Evolutionary conservation across 2,113 vertebrate species (phyloP).

Genomic region (Ailurus styani): DNA sequence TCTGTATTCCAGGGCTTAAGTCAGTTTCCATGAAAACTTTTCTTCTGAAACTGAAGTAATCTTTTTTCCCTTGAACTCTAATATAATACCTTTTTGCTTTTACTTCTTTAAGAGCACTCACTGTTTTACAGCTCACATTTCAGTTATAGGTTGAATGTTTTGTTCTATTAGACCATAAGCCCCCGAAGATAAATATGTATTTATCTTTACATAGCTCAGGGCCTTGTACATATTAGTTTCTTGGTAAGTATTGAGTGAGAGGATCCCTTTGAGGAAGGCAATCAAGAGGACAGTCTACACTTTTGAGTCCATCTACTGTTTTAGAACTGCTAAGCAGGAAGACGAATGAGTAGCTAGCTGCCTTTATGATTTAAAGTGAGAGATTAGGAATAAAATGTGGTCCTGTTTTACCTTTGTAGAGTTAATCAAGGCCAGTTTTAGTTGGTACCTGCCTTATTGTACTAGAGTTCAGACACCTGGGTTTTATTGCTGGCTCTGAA

Average conservation of each 20-base stretch:
- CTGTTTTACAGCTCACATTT: not conserved
- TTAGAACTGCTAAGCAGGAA: not conserved
- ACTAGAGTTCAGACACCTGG: not conserved
- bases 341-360: not conserved
- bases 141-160: not conserved
- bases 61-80: not conserved
- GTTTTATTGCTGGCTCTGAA: slow-evolving; percentile 12
- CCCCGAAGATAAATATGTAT: not conserved
- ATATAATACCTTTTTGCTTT: not conserved
- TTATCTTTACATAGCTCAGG: not conserved
- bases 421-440: not conserved
- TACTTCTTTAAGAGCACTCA: not conserved
- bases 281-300: not conserved
- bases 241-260: not conserved
- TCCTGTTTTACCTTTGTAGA: not conserved
- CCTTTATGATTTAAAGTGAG: not conserved
- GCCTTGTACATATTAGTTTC: not conserved
- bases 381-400: not conserved
- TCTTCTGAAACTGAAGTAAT: not conserved
- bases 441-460: not conserved
- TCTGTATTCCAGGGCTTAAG: not conserved
- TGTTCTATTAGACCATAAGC: not conserved
- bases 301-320: not conserved
- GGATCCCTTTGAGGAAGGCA: not conserved
- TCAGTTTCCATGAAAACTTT: not conserved